phyloP scores from a whole-genome alignment of 2,888 invertebrate genomes.

The Chrysolina oricalcia region DNA sequence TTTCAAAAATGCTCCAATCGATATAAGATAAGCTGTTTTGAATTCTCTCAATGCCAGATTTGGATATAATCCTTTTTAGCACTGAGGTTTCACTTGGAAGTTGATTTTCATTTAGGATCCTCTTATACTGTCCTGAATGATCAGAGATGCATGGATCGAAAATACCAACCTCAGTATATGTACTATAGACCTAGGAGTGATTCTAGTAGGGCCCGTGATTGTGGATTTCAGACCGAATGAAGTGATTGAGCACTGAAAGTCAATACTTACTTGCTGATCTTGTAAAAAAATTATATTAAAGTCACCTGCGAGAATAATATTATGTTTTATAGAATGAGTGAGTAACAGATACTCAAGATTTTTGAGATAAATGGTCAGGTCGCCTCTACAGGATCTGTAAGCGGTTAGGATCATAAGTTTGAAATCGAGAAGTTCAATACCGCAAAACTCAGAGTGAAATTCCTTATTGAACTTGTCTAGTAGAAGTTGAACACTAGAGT shows the following conservation, averaged over 20 bases:
- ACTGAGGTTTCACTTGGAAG: background rate
- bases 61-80: background rate
- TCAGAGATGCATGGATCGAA: slow-evolving; percentile 4
- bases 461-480: no score
- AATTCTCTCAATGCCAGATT: background rate
- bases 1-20: background rate
- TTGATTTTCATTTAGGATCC: background rate
- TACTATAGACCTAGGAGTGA: background rate
- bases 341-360: slow-evolving; percentile 19
- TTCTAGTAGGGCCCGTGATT: background rate
- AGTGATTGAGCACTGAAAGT: background rate
- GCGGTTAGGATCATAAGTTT: no score
- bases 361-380: slow-evolving; percentile 11
- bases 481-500: no score
- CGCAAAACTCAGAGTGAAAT: no score
- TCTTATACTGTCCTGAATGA: background rate
- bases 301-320: slow-evolving; percentile 23
- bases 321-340: background rate
- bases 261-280: background rate
- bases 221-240: background rate
- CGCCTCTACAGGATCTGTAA: slow-evolving; percentile 1
- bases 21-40: background rate
- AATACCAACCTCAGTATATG: background rate
- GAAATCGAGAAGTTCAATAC: slow-evolving; percentile 15
- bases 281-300: slow-evolving; percentile 1